Evolutionary conservation across 2,888 invertebrate genomes (phyloP).

Genomic region (Drosophila greeni): DNA sequence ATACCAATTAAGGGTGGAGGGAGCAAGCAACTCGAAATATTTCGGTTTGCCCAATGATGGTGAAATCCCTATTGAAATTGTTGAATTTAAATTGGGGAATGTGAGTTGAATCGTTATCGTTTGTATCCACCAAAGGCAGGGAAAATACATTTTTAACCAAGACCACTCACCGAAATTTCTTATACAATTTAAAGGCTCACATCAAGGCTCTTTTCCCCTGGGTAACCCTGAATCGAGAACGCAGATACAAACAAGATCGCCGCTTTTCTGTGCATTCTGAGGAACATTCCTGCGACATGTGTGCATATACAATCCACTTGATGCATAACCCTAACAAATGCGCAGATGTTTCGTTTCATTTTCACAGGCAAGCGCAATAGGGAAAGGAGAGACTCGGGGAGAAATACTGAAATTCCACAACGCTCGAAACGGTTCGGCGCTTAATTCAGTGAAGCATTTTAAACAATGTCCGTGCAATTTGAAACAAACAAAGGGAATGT

Average conservation of each 20-base stretch:
- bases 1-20: conserved; percentile 26
- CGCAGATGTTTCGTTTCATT: conserved; percentile 66
- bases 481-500: conserved; percentile 72
- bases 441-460: conserved; percentile 67
- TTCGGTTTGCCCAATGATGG: conserved; percentile 9
- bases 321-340: conserved; percentile 53
- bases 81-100: background rate
- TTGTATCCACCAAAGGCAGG: background rate
- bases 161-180: background rate
- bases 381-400: conserved; percentile 15
- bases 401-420: conserved; percentile 55
- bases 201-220: background rate
- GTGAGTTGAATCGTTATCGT: background rate
- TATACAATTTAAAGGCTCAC: background rate
- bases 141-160: background rate
- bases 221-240: conserved; percentile 19
- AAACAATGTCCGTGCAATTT: conserved; percentile 72
- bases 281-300: conserved; percentile 33
- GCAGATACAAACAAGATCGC: conserved; percentile 20
- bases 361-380: conserved; percentile 12
- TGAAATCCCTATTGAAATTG: conserved; percentile 7
- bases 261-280: conserved; percentile 8
- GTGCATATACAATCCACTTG: conserved; percentile 17
- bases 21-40: background rate
- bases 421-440: conserved; percentile 45